Evolutionary conservation across 2,113 vertebrate species (phyloP).

Genomic region (Numida meleagris): DNA sequence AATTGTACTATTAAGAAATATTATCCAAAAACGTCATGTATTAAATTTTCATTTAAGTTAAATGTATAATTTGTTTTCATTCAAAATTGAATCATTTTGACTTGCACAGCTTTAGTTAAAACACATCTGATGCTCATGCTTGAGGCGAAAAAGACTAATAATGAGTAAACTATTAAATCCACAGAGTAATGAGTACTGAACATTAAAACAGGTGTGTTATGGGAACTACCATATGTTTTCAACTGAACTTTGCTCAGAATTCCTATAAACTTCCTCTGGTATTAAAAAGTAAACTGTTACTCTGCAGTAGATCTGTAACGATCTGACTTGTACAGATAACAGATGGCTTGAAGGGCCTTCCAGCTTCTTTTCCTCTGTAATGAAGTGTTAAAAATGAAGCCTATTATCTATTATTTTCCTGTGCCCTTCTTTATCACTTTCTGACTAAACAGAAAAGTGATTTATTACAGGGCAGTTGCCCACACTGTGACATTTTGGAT

Average conservation of each 20-base stretch:
- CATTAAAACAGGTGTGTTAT: constrained; percentile 7
- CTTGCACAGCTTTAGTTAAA: not conserved
- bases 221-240: constrained; percentile 47
- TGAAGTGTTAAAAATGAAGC: constrained; percentile 48
- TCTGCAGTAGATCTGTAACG: constrained; percentile 7
- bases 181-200: constrained; percentile 3
- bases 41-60: not conserved
- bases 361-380: constrained; percentile 26
- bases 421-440: constrained; percentile 62
- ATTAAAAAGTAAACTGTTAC: constrained; percentile 62
- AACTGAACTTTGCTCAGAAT: constrained; percentile 28
- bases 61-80: not conserved
- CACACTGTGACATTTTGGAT: constrained; percentile 66
- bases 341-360: constrained; percentile 39
- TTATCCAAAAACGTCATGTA: not conserved
- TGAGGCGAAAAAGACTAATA: constrained; percentile 1
- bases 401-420: constrained; percentile 69
- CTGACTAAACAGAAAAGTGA: constrained; percentile 70
- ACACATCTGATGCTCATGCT: not conserved
- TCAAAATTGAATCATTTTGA: not conserved
- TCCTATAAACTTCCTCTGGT: constrained; percentile 50
- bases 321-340: constrained; percentile 44
- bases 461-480: constrained; percentile 56
- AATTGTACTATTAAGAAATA: not conserved
- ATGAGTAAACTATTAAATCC: not conserved